phyloP scores from a whole-genome alignment of 2,888 invertebrate species.

The Cheiracanthium punctorium region DNA sequence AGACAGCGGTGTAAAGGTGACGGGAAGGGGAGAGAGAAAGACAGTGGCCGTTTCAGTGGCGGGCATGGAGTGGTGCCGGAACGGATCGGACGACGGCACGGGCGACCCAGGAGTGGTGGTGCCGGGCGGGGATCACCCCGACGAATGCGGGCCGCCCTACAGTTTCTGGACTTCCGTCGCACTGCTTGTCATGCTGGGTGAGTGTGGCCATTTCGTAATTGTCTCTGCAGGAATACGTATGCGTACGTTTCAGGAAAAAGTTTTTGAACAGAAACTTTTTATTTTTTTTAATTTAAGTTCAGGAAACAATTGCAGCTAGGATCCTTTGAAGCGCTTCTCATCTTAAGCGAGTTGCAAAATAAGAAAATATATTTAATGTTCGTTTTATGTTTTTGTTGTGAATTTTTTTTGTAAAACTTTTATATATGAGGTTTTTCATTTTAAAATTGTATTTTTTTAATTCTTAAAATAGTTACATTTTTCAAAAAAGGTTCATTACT shows the following conservation, averaged over 20 bases:
- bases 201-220: neutral
- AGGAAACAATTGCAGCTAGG: too few species aligned
- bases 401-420: too few species aligned
- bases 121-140: constrained; percentile 13
- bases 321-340: too few species aligned
- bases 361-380: too few species aligned
- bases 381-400: too few species aligned
- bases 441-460: too few species aligned
- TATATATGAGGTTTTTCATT: too few species aligned
- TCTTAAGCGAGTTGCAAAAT: too few species aligned
- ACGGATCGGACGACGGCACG: constrained; percentile 40
- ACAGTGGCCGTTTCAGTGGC: constrained; percentile 17
- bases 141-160: constrained; percentile 40
- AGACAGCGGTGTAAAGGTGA: neutral
- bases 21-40: neutral
- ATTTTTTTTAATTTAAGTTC: neutral
- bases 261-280: neutral
- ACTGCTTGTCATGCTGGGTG: constrained; percentile 41
- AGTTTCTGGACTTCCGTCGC: constrained; percentile 48
- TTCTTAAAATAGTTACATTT: too few species aligned
- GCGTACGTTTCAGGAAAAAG: neutral
- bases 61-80: constrained; percentile 60
- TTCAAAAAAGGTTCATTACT: too few species aligned
- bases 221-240: too few species aligned
- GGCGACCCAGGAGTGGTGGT: constrained; percentile 23